phyloP scores from a whole-genome alignment of 2,888 invertebrate genomes.

The Melinaea marsaeus region DNA sequence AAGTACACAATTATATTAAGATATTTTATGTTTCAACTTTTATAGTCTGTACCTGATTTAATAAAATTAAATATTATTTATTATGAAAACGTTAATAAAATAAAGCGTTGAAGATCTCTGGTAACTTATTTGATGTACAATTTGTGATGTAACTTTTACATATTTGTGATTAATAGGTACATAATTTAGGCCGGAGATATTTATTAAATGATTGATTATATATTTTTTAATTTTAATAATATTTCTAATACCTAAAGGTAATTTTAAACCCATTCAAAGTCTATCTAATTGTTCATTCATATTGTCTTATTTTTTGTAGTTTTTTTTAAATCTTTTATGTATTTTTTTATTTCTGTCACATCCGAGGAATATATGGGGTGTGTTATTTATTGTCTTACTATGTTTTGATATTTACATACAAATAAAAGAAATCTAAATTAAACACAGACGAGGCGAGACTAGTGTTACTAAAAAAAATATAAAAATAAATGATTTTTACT shows the following conservation, averaged over 20 bases:
- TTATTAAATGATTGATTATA: conserved; percentile 1
- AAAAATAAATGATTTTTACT: not conserved
- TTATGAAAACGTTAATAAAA: not conserved
- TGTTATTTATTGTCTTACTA: conserved; percentile 16
- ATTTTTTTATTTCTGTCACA: not conserved
- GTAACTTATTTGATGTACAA: not conserved
- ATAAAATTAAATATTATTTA: conserved; percentile 7
- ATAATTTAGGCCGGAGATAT: conserved; percentile 9
- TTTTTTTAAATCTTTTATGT: conserved; percentile 4
- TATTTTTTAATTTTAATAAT: not conserved
- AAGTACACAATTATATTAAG: conserved; percentile 13
- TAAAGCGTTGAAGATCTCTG: not conserved
- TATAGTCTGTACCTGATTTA: conserved; percentile 4
- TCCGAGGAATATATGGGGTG: not conserved
- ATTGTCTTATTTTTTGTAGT: conserved; percentile 13
- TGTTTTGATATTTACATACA: conserved; percentile 7
- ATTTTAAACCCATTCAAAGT: not conserved
- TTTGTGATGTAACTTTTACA: too few relatives aligned
- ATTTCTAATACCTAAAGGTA: conserved; percentile 3
- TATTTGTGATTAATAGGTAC: not conserved
- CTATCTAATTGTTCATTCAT: conserved; percentile 10
- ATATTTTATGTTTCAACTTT: not conserved
- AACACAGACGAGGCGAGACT: conserved; percentile 6
- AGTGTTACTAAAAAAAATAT: conserved; percentile 11
- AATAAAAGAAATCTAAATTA: conserved; percentile 2